Percentiles rank a stretch among this genome's conserved stretches.
phyloP scores from a whole-genome alignment of 2,113 vertebrate genomes.

The Tachysurus fulvidraco region DNA sequence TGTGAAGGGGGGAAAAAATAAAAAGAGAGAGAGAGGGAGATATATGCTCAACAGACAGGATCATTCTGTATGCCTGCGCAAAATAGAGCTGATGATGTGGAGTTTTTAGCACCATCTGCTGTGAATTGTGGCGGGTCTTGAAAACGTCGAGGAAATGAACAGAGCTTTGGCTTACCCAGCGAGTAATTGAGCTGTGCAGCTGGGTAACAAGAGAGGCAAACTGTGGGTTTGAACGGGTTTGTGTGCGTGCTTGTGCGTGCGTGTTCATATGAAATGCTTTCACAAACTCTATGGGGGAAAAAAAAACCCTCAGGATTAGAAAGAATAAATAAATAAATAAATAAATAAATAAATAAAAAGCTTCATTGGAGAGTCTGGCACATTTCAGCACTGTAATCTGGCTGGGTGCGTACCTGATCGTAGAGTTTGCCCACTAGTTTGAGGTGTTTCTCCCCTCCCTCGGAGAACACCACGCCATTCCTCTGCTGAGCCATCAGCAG shows the following conservation, averaged over 20 bases:
- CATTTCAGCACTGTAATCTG: not conserved
- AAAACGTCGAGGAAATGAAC: conserved; percentile 61
- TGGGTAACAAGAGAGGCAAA: conserved; percentile 52
- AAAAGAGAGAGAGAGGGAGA: conserved; percentile 60
- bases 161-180: conserved; percentile 54
- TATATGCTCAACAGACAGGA: conserved; percentile 66
- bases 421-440: conserved; percentile 98
- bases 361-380: not conserved
- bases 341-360: too few species aligned
- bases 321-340: too few species aligned
- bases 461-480: conserved; percentile 93
- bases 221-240: conserved; percentile 18
- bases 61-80: conserved; percentile 61
- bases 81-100: conserved; percentile 65
- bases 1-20: conserved; percentile 54
- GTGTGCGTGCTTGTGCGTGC: conserved; percentile 33
- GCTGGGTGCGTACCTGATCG: conserved; percentile 81
- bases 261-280: conserved; percentile 1
- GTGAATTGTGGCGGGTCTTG: conserved; percentile 64
- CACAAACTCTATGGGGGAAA: conserved; percentile 43
- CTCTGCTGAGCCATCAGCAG: conserved; percentile 97
- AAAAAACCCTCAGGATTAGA: not conserved
- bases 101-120: conserved; percentile 74
- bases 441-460: conserved; percentile 95
- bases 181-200: conserved; percentile 53